A percentile compares a stretch with the other conserved stretches of the same genome.
Evolutionary conservation across 2,113 vertebrate species (phyloP).

Genomic region (Toxotes jaculatrix): DNA sequence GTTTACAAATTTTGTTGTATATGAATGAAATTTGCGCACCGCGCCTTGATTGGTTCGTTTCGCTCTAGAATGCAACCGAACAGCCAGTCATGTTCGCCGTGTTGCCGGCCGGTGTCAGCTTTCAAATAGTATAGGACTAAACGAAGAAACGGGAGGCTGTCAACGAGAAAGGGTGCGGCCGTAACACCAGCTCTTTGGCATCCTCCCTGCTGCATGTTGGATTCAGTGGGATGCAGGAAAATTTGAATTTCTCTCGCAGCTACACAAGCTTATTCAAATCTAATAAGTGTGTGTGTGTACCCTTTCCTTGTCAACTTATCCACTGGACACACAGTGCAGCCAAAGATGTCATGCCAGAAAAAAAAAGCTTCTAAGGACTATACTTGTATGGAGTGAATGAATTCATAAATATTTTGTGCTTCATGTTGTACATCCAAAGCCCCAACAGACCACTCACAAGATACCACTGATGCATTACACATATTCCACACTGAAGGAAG

Average conservation of each 20-base stretch:
- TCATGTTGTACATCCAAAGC: not conserved
- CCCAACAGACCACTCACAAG: not conserved
- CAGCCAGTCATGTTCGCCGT: constrained; percentile 39
- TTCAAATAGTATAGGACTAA: not conserved
- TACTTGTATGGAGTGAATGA: not conserved
- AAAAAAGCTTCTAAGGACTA: not conserved
- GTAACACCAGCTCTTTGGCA: not conserved
- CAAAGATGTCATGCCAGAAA: not conserved
- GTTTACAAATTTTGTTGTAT: not conserved
- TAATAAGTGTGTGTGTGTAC: not conserved
- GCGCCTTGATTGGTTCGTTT: constrained; percentile 53
- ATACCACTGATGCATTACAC: not conserved
- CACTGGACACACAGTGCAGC: not conserved
- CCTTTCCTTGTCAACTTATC: not conserved
- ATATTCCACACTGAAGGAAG: not conserved
- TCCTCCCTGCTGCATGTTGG: not conserved
- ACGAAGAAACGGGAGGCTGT: not conserved
- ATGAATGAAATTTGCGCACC: constrained; percentile 59
- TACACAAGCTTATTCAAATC: not conserved
- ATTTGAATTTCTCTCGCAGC: not conserved
- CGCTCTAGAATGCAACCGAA: not conserved
- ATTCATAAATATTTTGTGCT: not conserved
- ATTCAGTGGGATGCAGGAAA: not conserved
- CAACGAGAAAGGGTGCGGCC: constrained; percentile 42
- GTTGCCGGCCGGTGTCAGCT: constrained; percentile 19